Percentiles rank a stretch among this genome's conserved stretches.
Conservation (phyloP, 2,797 vertebrate genomes). For the Macropus fuliginosus region DNA sequence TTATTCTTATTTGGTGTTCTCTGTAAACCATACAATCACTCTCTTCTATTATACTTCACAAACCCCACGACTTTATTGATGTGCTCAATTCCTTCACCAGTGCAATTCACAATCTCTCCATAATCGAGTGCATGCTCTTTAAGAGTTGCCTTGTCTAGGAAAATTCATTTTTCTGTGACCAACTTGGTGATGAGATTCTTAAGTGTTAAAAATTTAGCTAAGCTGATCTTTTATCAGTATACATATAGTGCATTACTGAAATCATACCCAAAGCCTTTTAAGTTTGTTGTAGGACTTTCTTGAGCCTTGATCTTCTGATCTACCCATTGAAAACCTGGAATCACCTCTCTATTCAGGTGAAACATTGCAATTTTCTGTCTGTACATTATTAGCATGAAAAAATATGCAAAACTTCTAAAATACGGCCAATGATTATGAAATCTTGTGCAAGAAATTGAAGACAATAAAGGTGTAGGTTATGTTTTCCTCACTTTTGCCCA, state of each 20-base stretch:
- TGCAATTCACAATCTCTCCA: neutral
- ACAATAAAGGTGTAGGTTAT: neutral
- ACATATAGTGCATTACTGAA: neutral
- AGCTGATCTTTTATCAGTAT: neutral
- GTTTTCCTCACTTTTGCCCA: neutral
- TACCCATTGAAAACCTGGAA: neutral
- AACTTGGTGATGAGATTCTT: neutral
- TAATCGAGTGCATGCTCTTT: neutral
- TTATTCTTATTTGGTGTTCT: neutral
- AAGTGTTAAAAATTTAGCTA: neutral
- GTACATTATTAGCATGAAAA: neutral
- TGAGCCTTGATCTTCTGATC: neutral
- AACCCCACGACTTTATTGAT: neutral
- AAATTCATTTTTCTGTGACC: neutral
- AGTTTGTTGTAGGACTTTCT: neutral
- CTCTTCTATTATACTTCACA: neutral
- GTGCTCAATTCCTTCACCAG: neutral
- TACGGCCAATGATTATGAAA: neutral
- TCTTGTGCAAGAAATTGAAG: neutral
- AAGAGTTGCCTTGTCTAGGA: neutral
- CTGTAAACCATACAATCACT: neutral
- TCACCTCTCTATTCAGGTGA: neutral
- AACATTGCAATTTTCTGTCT: neutral
- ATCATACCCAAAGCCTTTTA: neutral
- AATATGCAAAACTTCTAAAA: neutral